Base-by-base conservation (phyloP, 2,797 vertebrate species). In the Cossypha niveicapilla region DNA sequence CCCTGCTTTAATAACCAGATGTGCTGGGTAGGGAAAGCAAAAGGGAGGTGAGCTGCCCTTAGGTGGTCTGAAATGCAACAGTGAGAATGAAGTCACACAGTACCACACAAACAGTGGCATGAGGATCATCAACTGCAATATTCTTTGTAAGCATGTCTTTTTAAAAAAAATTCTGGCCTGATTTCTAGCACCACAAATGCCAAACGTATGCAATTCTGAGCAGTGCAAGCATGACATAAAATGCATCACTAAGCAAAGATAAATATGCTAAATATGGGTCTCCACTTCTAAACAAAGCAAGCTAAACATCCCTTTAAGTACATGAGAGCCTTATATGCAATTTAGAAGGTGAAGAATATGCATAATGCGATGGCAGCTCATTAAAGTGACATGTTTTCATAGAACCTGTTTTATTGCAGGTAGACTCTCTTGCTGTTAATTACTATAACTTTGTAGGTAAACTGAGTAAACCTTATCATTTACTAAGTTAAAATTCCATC, bases 381-480 rank as follows among this genome's bases (percentile, higher is more conserved):
- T 84, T 67, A 86, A 75, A 63, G 15, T 53, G 39, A 57, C 78
- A 32, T 41, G 27, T 79, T 70, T 39, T 86, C 70, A 73, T 28
- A 57, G 45, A 62, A 74, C 34, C 42, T 83, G 32, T 58, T 63
- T 65, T 45, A 91, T 6, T 84, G 60, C 83, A 85, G 84, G 62
- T 92, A 58, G 63, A 70, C 54, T 82, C 84, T 95, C 87, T 65
- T 88, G 71, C 76, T 88, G 54, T 97, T 93, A 92, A 82, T 96
- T 96, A 95, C 82, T 72, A 27, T 58, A 68, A 80, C 95, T 92
- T 94, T 7, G 44, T 65, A 95, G 68, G 81, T 93, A 95, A 97
- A 95, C 42, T 81, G 86, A 96, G 85, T 90, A 96, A 97, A 78
- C 41, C 77, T 96, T 96, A 96, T 94, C 71, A 96, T 95, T 96